Conservation (phyloP, 2,888 invertebrate genomes). For the Myopa testacea region DNA sequence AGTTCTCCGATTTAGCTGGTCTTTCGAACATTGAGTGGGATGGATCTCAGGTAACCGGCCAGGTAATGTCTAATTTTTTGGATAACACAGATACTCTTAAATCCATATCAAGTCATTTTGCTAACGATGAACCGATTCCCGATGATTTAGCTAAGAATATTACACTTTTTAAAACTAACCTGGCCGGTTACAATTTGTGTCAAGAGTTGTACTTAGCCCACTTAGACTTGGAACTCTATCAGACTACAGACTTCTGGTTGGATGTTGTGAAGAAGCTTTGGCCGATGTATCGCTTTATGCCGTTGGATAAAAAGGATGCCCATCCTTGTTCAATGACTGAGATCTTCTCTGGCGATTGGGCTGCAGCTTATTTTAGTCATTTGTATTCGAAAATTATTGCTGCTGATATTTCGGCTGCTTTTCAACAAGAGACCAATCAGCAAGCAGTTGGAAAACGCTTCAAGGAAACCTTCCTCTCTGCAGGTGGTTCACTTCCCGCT, state of each 20-base stretch:
- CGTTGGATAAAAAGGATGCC: slow-evolving; percentile 81
- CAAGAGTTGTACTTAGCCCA: slow-evolving; percentile 84
- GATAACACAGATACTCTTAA: slow-evolving; percentile 74
- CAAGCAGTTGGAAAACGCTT: slow-evolving; percentile 77
- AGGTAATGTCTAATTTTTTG: slow-evolving; percentile 86
- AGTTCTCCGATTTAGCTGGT: slow-evolving; percentile 87
- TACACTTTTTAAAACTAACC: slow-evolving; percentile 75
- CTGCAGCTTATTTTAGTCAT: slow-evolving; percentile 86
- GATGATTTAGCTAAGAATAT: slow-evolving; percentile 75
- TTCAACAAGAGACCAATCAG: slow-evolving; percentile 70
- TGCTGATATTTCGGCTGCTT: slow-evolving; percentile 89
- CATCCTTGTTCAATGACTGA: slow-evolving; percentile 88
- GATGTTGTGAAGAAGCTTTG: slow-evolving; percentile 82
- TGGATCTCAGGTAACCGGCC: slow-evolving; percentile 84
- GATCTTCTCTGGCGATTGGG: slow-evolving; percentile 86
- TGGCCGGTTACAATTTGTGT: slow-evolving; percentile 84
- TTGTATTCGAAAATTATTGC: slow-evolving; percentile 91
- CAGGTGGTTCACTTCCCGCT: slow-evolving; percentile 85
- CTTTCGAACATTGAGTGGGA: slow-evolving; percentile 94
- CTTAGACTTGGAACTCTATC: slow-evolving; percentile 85
- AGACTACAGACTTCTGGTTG: slow-evolving; percentile 83
- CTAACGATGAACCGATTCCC: slow-evolving; percentile 79
- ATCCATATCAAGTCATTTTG: slow-evolving; percentile 80
- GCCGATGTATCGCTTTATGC: slow-evolving; percentile 83
- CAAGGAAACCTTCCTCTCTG: slow-evolving; percentile 83